phyloP scores from a whole-genome alignment of 1,140 invertebrate genomes.

The Steinernema feltiae region DNA sequence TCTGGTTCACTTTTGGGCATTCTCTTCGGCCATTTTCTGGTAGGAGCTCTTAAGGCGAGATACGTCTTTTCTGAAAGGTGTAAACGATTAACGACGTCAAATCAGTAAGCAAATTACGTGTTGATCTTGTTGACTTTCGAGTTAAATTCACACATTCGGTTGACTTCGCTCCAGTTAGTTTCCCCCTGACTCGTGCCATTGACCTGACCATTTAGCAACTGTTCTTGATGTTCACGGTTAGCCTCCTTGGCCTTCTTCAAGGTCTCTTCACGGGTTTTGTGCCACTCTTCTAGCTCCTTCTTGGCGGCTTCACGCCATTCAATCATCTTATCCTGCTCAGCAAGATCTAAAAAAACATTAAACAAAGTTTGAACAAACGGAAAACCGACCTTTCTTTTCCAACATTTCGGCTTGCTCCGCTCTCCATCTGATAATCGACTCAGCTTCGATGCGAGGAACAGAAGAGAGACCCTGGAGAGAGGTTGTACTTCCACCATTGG shows the following conservation, averaged over 20 bases:
- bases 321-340: constrained; percentile 44
- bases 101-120: no score
- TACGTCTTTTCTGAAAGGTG: background rate
- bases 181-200: background rate
- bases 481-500: constrained; percentile 18
- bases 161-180: background rate
- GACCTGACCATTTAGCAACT: background rate
- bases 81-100: no score
- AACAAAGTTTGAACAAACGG: background rate
- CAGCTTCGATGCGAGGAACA: constrained; percentile 39
- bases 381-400: constrained; percentile 41
- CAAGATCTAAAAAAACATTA: constrained; percentile 28
- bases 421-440: constrained; percentile 50
- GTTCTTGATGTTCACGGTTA: constrained; percentile 3
- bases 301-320: constrained; percentile 43
- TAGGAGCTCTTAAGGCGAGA: background rate
- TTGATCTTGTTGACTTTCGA: background rate
- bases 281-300: constrained; percentile 46
- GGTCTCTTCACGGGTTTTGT: constrained; percentile 32
- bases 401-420: constrained; percentile 40
- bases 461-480: constrained; percentile 1
- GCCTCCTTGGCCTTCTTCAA: constrained; percentile 26
- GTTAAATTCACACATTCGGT: background rate
- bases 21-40: constrained; percentile 5
- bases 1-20: background rate